phyloP scores from a whole-genome alignment of 2,888 invertebrate species.

The Protula sp. region DNA sequence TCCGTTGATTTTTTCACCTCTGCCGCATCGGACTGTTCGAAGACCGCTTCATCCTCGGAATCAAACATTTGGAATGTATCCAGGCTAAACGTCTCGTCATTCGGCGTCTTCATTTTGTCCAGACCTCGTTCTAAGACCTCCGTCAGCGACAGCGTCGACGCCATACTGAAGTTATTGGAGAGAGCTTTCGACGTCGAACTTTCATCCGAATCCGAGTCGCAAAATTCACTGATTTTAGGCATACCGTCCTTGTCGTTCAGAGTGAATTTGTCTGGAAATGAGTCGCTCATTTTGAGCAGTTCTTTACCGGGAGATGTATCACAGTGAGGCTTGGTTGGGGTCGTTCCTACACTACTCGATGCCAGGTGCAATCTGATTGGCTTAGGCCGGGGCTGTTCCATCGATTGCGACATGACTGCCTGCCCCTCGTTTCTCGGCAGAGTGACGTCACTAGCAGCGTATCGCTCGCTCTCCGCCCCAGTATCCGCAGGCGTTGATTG shows the following conservation, averaged over 20 bases:
- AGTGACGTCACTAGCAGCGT: neutral
- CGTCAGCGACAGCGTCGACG: slow-evolving; percentile 44
- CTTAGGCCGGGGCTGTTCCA: no score
- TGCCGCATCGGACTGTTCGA: neutral
- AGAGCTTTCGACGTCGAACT: slow-evolving; percentile 16
- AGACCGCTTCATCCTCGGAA: neutral
- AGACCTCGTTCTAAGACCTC: slow-evolving; percentile 37
- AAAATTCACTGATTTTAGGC: slow-evolving; percentile 3
- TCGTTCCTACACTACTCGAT: neutral
- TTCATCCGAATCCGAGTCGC: slow-evolving; percentile 1
- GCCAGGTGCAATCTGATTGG: neutral
- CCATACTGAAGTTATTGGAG: slow-evolving; percentile 35
- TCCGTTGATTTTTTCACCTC: neutral
- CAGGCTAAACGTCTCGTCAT: neutral
- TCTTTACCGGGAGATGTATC: slow-evolving; percentile 16
- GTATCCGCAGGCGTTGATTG: neutral
- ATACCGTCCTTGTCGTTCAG: neutral
- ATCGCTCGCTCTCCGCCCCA: neutral
- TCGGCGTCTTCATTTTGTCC: slow-evolving; percentile 9
- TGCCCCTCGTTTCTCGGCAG: neutral
- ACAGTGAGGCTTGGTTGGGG: neutral
- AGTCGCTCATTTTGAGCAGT: slow-evolving; percentile 15
- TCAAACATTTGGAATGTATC: neutral
- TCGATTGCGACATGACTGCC: neutral
- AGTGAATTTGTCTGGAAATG: slow-evolving; percentile 12